Evolutionary conservation across 2,113 vertebrate genomes (phyloP), one percentile per base, ranked within the genome.

Genomic region (Drymodes brunneopygia): DNA sequence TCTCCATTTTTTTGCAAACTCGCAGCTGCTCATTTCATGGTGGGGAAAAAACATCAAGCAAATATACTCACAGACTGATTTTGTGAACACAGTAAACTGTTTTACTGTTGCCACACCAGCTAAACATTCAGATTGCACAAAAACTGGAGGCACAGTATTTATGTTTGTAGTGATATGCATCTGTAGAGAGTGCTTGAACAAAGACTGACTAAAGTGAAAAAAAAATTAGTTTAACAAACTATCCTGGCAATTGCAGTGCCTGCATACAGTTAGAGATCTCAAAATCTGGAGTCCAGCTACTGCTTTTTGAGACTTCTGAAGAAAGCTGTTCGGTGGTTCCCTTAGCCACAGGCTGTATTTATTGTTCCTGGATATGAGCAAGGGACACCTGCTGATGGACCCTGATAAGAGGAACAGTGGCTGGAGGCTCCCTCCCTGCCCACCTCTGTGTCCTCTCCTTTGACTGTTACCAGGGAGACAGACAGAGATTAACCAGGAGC

Each of bases 401-500:
- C 25, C 19, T 40, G 97, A 97, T 97, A 97, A 95, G 65, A 54
- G 36, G 48, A 91, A 10, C 38, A 67, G 80, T 0, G 13, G 62
- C 74, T 81, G 82, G 86, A 89, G 86, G 44, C 93, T 84, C 2
- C 0, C 23, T 65, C 61, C 61, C 78, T 93, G 64, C 71, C 51
- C 77, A 92, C 80, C 73, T 89, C 91, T n/a, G 38, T 57, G 65
- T 70, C 6, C 1, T 70, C 84, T 90, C 72, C 85, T 95, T 92
- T 96, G 81, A 83, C 57, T 94, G 90, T 85, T 91, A 36, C 91
- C 89, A 74, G 27, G 75, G 92, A 95, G 95, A 91, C 84, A 96
- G 95, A 95, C 88, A 92, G 94, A 96, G 95, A 97, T 97, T 97
- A 97, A 80, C 36, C 72, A 86, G 94, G 81, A 95, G 96, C 78